Percentiles rank a stretch among this genome's conserved stretches.
Conservation (phyloP, 2,888 invertebrate genomes). For the Coremacera marginata region DNA sequence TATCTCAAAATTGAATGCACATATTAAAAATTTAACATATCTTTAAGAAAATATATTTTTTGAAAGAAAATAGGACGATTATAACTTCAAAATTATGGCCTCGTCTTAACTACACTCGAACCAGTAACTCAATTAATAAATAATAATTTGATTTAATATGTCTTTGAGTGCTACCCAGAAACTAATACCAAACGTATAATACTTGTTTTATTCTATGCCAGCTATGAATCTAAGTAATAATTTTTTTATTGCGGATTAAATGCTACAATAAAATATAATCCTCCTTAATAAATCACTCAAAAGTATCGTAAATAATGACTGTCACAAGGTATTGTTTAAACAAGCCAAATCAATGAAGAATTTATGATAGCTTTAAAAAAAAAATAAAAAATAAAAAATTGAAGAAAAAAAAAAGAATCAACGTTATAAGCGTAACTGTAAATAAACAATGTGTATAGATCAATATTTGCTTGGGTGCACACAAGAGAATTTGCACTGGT, state of each 20-base stretch:
- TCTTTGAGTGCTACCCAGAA: neutral
- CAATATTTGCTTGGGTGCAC: no score
- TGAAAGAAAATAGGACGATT: no score
- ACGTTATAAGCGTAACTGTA: no score
- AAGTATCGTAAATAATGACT: slow-evolving; percentile 17
- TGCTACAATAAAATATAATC: slow-evolving; percentile 9
- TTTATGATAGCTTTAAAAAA: slow-evolving; percentile 17
- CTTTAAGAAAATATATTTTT: no score
- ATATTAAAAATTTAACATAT: no score
- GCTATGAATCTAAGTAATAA: neutral
- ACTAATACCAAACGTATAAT: neutral
- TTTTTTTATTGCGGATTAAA: neutral
- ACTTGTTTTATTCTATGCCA: neutral
- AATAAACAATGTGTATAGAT: no score
- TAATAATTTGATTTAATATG: slow-evolving; percentile 3
- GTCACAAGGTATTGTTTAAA: slow-evolving; percentile 18
- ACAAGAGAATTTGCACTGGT: no score
- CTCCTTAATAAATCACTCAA: slow-evolving; percentile 19
- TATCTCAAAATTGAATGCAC: no score
- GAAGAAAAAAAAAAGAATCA: neutral
- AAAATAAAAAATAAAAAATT: neutral
- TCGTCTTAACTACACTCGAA: neutral
- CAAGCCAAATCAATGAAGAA: slow-evolving; percentile 10
- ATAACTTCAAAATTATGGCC: no score
- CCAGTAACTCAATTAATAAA: neutral